Percentiles rank a stretch among this genome's conserved stretches.
Conservation (phyloP, 2,797 vertebrate species). For the Okamejei kenojei region DNA sequence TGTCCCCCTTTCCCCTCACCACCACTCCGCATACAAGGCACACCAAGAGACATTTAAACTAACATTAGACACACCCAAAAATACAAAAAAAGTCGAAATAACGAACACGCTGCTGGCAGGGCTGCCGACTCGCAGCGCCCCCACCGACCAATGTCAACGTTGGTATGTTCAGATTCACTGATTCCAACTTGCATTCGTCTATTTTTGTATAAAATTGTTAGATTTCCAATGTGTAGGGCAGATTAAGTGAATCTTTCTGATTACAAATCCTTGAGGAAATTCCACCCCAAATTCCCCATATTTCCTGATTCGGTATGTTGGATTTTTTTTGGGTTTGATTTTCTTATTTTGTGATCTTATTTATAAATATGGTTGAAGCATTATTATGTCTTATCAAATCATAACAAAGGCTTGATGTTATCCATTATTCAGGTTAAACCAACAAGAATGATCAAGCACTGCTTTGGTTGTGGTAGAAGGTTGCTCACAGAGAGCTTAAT, state of each 20-base stretch:
- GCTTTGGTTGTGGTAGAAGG: not conserved
- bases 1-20: too few relatives aligned
- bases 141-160: too few relatives aligned
- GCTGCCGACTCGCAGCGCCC: too few relatives aligned
- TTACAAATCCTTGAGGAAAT: not conserved
- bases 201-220: not conserved
- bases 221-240: not conserved
- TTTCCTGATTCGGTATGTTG: not conserved
- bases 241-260: not conserved
- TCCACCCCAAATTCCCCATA: not conserved
- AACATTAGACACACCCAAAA: too few relatives aligned
- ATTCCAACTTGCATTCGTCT: not conserved
- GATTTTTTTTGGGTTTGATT: not conserved
- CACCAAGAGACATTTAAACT: too few relatives aligned
- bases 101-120: too few relatives aligned
- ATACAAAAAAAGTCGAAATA: too few relatives aligned
- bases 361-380: not conserved
- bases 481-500: too few relatives aligned
- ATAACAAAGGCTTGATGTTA: not conserved
- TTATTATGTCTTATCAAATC: not conserved
- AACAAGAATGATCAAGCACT: not conserved
- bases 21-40: too few relatives aligned
- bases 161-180: not conserved
- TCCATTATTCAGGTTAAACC: not conserved
- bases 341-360: not conserved